Conservation (phyloP, 2,888 invertebrate genomes). For the Lepidocyrtoides sp. region DNA sequence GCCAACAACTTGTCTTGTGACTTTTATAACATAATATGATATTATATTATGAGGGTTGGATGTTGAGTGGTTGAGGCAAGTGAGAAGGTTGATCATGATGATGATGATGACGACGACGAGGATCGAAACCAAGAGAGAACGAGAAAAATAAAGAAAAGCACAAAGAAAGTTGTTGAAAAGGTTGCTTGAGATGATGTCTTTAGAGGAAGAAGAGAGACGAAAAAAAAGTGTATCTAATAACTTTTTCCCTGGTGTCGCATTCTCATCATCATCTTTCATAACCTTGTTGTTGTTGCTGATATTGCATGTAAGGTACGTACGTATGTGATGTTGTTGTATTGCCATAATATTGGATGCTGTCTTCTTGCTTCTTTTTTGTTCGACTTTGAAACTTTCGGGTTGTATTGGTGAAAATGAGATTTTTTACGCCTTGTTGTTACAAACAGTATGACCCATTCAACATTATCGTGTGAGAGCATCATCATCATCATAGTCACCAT, state of each 20-base stretch:
- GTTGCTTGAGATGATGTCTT: not conserved
- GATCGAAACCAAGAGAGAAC: too few relatives aligned
- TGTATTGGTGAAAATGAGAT: not conserved
- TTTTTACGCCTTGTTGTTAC: slow-evolving; percentile 11
- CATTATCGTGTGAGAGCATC: too few relatives aligned
- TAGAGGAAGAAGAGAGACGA: not conserved
- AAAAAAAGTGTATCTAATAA: slow-evolving; percentile 22
- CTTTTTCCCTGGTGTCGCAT: slow-evolving; percentile 26
- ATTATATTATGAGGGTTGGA: not conserved
- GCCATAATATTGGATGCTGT: not conserved
- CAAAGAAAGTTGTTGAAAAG: slow-evolving; percentile 18
- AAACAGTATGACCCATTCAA: not conserved
- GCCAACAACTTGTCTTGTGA: slow-evolving; percentile 2
- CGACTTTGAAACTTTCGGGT: not conserved
- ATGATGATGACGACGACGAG: not conserved
- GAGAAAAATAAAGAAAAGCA: slow-evolving; percentile 21
- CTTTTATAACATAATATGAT: slow-evolving; percentile 12
- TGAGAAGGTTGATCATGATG: not conserved
- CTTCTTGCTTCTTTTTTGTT: not conserved
- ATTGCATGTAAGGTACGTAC: not conserved
- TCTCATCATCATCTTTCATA: slow-evolving; percentile 28
- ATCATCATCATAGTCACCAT: not conserved
- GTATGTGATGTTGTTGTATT: not conserved
- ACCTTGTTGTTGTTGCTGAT: not conserved
- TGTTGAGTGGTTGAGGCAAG: slow-evolving; percentile 8